These are phyloP conservation scores for Drosophila micromelanica DNA, from an alignment of 1,140 invertebrate species.

Conservation along the genomic window DNA sequence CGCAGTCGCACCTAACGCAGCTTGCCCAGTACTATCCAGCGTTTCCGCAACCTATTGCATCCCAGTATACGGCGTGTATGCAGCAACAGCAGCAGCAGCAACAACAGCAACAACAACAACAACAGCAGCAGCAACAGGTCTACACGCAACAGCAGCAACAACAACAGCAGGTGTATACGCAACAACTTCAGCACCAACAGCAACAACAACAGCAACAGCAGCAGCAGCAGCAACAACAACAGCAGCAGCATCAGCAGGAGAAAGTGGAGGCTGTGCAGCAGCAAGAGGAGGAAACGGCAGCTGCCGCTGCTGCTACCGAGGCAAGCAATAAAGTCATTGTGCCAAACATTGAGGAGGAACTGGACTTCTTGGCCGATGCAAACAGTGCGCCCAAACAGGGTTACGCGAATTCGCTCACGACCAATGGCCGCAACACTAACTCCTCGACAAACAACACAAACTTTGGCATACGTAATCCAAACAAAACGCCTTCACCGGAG, in stretches of 20 bases:
- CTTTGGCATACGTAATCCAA: constrained; percentile 80
- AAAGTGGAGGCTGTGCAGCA: constrained; percentile 81
- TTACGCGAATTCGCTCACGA: constrained; percentile 85
- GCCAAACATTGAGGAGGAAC: constrained; percentile 93
- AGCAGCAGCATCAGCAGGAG: constrained; percentile 81
- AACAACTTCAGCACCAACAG: constrained; percentile 83
- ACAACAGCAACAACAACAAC: constrained; percentile 74
- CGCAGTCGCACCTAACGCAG: constrained; percentile 77
- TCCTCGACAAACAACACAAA: constrained; percentile 76
- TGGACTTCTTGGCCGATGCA: constrained; percentile 90
- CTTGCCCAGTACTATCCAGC: constrained; percentile 79
- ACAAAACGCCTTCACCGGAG: constrained; percentile 73
- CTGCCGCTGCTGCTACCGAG: constrained; percentile 87
- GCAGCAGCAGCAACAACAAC: constrained; percentile 85
- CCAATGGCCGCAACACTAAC: constrained; percentile 70
- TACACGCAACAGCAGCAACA: constrained; percentile 72
- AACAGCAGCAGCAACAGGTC: constrained; percentile 77
- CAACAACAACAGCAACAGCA: constrained; percentile 84
- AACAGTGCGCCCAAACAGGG: constrained; percentile 84
- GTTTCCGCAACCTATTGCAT: constrained; percentile 81
- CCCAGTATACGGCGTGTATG: constrained; percentile 82
- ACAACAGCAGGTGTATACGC: constrained; percentile 82
- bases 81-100: constrained; percentile 84
- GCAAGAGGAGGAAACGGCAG: constrained; percentile 88
- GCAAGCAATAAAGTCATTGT: constrained; percentile 91